Percentiles rank a stretch among this genome's conserved stretches.
phyloP scores from a whole-genome alignment of 2,797 vertebrate species.

The Amazonetta brasiliensis region DNA sequence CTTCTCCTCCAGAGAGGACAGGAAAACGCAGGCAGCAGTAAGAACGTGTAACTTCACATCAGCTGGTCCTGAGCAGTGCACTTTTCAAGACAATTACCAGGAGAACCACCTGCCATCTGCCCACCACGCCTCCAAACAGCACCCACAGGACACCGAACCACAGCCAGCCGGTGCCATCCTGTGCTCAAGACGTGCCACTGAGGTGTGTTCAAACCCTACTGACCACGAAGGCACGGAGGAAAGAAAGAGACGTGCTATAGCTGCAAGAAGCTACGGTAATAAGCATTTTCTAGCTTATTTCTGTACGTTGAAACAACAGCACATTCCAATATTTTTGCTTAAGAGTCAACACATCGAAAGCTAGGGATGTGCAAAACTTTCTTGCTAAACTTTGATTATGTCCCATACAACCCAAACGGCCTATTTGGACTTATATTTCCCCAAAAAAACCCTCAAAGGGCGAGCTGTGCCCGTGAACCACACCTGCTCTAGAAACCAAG shows the following conservation, averaged over 20 bases:
- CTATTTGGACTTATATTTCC: too few relatives aligned
- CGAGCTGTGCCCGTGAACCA: accelerated
- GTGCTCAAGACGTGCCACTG: not conserved
- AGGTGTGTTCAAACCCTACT: not conserved
- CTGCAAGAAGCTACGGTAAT: accelerated
- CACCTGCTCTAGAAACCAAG: accelerated
- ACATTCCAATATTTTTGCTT: not conserved
- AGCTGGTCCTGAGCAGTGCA: not conserved
- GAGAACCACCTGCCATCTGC: not conserved
- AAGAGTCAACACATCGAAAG: not conserved
- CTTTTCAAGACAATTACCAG: not conserved
- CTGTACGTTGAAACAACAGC: not conserved
- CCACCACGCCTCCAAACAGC: too few relatives aligned
- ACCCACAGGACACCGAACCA: accelerated
- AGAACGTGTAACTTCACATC: not conserved
- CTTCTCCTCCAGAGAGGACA: not conserved
- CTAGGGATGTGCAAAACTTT: accelerated
- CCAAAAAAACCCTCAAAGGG: not conserved
- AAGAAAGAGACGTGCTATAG: not conserved
- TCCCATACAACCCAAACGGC: not conserved
- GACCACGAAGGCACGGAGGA: not conserved
- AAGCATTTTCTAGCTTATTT: not conserved
- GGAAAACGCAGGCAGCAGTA: not conserved
- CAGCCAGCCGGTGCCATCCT: accelerated
- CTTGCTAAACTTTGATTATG: not conserved